Conservation (phyloP, 2,888 invertebrate genomes). For the Lampropteryx suffumata region DNA sequence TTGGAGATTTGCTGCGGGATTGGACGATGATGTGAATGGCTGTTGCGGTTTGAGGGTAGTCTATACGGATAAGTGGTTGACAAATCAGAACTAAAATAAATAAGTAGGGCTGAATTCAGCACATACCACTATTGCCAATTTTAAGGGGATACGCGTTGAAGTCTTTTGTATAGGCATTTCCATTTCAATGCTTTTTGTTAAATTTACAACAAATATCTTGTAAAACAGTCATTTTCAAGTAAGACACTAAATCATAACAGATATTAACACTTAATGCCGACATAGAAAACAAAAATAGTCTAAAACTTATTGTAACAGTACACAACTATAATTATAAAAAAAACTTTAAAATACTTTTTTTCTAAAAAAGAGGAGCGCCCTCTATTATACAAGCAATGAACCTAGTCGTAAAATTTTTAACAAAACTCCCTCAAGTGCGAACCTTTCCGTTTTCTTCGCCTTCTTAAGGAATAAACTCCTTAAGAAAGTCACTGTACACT, state of each 20-base stretch:
- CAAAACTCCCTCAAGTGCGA: constrained; percentile 73
- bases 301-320: background rate
- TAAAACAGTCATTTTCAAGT: too few relatives aligned
- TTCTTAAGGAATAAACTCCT: constrained; percentile 77
- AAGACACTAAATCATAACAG: too few relatives aligned
- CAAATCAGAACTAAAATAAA: constrained; percentile 26
- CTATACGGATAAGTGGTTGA: constrained; percentile 13
- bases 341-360: background rate
- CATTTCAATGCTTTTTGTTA: too few relatives aligned
- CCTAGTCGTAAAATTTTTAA: constrained; percentile 65
- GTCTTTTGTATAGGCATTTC: constrained; percentile 13
- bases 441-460: constrained; percentile 78
- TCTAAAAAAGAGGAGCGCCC: constrained; percentile 56
- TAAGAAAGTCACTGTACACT: constrained; percentile 70
- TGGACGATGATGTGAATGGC: constrained; percentile 40
- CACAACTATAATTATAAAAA: background rate
- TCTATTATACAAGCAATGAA: constrained; percentile 59
- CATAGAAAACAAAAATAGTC: background rate
- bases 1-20: constrained; percentile 67
- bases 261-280: background rate
- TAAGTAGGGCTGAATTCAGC: constrained; percentile 8
- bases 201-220: background rate
- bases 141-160: constrained; percentile 31
- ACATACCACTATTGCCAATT: background rate
- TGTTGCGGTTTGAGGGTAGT: constrained; percentile 32